Conservation (phyloP, 2,888 invertebrate genomes). For the Pristionchus arcanus region DNA sequence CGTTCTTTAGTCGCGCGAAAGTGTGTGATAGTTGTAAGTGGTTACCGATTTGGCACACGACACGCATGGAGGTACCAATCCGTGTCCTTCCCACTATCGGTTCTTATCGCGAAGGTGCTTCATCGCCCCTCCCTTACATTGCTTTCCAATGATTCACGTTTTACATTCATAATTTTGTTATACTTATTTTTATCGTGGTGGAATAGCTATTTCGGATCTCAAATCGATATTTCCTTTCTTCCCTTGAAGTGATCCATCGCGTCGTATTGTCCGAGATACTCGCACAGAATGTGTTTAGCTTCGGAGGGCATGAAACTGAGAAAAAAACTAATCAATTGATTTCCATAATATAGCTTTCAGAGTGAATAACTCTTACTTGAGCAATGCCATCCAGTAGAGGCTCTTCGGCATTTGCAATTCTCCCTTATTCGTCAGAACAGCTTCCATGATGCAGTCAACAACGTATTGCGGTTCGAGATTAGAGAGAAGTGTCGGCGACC, state of each 20-base stretch:
- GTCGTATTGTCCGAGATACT: conserved; percentile 70
- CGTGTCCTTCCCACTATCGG: neutral
- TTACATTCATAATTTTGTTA: no score
- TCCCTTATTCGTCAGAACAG: conserved; percentile 85
- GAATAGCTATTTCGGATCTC: neutral
- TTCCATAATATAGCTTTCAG: neutral
- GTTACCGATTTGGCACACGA: no score
- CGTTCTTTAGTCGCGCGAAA: no score
- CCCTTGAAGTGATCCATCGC: conserved; percentile 74
- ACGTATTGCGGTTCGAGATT: conserved; percentile 89
- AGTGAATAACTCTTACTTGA: neutral
- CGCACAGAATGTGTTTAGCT: conserved; percentile 63
- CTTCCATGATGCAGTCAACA: conserved; percentile 89
- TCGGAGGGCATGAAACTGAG: conserved; percentile 71
- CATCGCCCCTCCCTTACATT: neutral
- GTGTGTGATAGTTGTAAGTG: no score
- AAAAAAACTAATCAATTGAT: neutral
- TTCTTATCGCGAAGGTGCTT: neutral
- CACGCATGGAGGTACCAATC: no score
- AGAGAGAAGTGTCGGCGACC: conserved; percentile 72
- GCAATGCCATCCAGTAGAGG: conserved; percentile 72
- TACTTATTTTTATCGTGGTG: no score
- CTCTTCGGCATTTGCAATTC: neutral
- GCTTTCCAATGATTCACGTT: no score
- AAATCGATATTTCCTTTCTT: neutral